phyloP scores from a whole-genome alignment of 2,888 invertebrate genomes.

The Scaptomyza tumidula region DNA sequence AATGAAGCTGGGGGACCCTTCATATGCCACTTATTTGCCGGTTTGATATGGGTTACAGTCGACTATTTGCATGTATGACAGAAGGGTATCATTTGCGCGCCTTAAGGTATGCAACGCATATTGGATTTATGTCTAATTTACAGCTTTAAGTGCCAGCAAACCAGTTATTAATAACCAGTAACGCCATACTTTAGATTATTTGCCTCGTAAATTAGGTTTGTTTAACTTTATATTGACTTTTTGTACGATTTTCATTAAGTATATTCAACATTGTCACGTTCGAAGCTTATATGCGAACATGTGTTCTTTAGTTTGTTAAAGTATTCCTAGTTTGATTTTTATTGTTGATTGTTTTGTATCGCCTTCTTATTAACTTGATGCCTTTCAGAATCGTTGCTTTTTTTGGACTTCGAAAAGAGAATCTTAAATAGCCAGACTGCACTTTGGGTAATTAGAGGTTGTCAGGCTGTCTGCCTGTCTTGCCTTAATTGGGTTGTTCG shows the following conservation, averaged over 20 bases:
- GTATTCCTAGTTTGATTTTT: background rate
- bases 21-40: conserved; percentile 15
- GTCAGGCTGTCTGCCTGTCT: background rate
- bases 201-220: too few relatives aligned
- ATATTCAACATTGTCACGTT: too few relatives aligned
- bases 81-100: background rate
- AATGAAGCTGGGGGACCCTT: conserved; percentile 1
- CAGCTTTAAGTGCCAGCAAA: too few relatives aligned
- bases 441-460: conserved; percentile 35
- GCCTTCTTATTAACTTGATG: conserved; percentile 14
- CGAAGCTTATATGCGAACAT: too few relatives aligned
- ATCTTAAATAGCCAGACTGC: conserved; percentile 11
- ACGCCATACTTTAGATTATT: too few relatives aligned
- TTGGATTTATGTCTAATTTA: too few relatives aligned
- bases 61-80: conserved; percentile 7
- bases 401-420: background rate
- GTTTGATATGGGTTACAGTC: conserved; percentile 46
- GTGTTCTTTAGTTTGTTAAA: too few relatives aligned
- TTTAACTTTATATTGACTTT: too few relatives aligned
- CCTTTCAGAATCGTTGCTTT: background rate
- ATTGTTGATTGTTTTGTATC: background rate
- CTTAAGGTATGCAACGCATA: background rate
- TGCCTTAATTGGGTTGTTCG: conserved; percentile 37
- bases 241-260: too few relatives aligned
- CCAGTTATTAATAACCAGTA: background rate